A percentile compares a stretch with the other conserved stretches of the same genome.
These are phyloP conservation scores for Heloderma charlesbogerti DNA, from an alignment of 2,113 vertebrate genomes.

Conservation along the genomic window DNA sequence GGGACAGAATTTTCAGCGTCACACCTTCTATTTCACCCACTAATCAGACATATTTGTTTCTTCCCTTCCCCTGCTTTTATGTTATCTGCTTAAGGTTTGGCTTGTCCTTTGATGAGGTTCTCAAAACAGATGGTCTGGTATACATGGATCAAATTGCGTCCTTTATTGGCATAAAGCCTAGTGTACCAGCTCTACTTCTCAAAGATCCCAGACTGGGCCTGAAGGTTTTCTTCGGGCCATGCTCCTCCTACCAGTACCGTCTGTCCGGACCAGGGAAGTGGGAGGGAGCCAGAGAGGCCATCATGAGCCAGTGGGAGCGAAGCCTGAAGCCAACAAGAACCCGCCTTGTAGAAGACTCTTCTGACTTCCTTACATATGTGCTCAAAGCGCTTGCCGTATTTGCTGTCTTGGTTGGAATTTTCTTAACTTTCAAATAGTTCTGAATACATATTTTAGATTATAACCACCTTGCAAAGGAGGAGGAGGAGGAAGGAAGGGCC, in stretches of 20 bases:
- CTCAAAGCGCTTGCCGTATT: constrained; percentile 66
- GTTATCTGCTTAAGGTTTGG: constrained; percentile 81
- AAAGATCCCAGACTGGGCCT: constrained; percentile 81
- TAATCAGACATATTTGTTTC: neutral
- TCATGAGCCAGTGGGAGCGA: constrained; percentile 87
- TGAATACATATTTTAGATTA: neutral
- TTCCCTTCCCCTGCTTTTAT: neutral
- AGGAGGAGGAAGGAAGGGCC: neutral
- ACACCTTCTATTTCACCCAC: neutral
- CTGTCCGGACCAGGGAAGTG: constrained; percentile 85
- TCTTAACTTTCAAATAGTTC: constrained; percentile 66
- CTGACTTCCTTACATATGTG: constrained; percentile 25
- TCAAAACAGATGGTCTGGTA: constrained; percentile 81
- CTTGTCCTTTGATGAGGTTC: constrained; percentile 81
- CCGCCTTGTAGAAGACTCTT: constrained; percentile 41
- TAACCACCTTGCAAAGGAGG: neutral
- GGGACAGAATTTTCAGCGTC: neutral
- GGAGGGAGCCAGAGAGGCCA: constrained; percentile 85
- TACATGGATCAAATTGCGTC: constrained; percentile 86
- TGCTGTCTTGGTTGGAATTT: constrained; percentile 66
- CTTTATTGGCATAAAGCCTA: constrained; percentile 79
- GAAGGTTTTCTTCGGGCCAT: constrained; percentile 81
- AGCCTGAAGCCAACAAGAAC: constrained; percentile 79
- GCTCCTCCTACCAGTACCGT: constrained; percentile 84
- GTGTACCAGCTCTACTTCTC: constrained; percentile 74